phyloP scores from a whole-genome alignment of 2,797 vertebrate genomes.

The Argya squamiceps region DNA sequence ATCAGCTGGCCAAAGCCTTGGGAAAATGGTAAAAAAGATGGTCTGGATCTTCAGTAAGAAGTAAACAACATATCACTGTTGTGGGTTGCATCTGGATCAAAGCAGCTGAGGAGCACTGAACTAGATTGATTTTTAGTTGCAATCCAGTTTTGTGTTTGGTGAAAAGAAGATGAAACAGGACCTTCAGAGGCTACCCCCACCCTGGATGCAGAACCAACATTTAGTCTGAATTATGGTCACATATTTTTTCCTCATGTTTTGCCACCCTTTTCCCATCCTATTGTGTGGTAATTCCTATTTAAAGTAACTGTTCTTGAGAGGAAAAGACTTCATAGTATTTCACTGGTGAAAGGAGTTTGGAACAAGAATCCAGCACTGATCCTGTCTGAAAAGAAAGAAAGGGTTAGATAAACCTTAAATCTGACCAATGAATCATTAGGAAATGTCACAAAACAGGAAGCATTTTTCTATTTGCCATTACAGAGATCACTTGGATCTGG shows the following conservation, averaged over 20 bases:
- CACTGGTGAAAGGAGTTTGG: background rate
- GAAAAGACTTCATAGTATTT: background rate
- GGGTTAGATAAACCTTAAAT: background rate
- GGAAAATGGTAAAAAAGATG: background rate
- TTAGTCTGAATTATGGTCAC: background rate
- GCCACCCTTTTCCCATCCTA: background rate
- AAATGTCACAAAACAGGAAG: background rate
- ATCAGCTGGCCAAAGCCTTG: background rate
- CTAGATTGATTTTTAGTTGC: background rate
- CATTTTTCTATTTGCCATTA: background rate
- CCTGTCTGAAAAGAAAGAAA: background rate
- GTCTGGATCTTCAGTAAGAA: background rate
- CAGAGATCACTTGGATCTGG: background rate
- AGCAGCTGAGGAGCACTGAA: background rate
- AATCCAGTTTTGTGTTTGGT: background rate
- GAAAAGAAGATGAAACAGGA: background rate
- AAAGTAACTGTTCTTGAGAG: background rate
- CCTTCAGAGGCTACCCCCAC: background rate
- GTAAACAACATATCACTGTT: background rate
- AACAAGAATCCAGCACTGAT: background rate
- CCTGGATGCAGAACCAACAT: background rate
- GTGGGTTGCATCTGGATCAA: background rate
- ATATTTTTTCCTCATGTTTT: background rate
- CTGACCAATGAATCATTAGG: background rate
- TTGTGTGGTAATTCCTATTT: background rate